Evolutionary conservation across 53 echinoderm and acorn worm genomes (phyloP).

Genomic region (Apostichopus leukothele): DNA sequence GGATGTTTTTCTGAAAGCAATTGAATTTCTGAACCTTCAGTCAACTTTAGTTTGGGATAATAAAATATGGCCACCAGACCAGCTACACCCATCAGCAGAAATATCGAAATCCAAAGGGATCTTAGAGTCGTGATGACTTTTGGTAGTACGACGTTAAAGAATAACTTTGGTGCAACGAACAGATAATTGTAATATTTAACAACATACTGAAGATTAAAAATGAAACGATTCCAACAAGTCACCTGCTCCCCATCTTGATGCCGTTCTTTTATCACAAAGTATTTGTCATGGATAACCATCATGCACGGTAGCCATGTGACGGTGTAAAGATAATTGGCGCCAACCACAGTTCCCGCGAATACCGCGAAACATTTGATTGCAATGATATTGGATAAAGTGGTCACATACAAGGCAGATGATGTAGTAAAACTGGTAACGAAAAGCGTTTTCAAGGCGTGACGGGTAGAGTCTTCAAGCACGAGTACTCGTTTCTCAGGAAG

Average conservation of each 20-base stretch:
- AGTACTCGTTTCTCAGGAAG: conserved; percentile 42
- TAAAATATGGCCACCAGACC: conserved; percentile 69
- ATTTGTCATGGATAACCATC: conserved; percentile 70
- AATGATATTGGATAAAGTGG: conserved; percentile 72
- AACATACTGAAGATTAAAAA: not conserved
- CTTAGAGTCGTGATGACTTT: conserved; percentile 60
- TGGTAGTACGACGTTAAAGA: conserved; percentile 60
- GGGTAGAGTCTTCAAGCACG: conserved; percentile 61
- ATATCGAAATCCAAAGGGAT: conserved; percentile 68
- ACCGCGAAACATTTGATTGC: conserved; percentile 83
- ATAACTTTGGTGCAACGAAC: not conserved
- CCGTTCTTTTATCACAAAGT: not conserved
- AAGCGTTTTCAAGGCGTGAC: conserved; percentile 74
- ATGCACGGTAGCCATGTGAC: conserved; percentile 86
- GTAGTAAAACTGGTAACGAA: conserved; percentile 94
- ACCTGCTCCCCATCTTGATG: not conserved
- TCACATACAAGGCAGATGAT: conserved; percentile 67
- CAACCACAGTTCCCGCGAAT: conserved; percentile 74
- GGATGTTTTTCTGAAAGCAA: conserved; percentile 60
- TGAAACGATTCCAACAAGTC: not conserved
- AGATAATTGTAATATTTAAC: not conserved
- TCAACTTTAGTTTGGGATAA: conserved; percentile 63
- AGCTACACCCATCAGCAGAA: conserved; percentile 61
- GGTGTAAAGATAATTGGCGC: conserved; percentile 77
- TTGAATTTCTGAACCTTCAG: conserved; percentile 67